Percentiles rank a stretch among this genome's conserved stretches.
These are phyloP conservation scores for Bryconaethiops microstoma DNA, from an alignment of 2,797 vertebrate species.

Conservation along the genomic window DNA sequence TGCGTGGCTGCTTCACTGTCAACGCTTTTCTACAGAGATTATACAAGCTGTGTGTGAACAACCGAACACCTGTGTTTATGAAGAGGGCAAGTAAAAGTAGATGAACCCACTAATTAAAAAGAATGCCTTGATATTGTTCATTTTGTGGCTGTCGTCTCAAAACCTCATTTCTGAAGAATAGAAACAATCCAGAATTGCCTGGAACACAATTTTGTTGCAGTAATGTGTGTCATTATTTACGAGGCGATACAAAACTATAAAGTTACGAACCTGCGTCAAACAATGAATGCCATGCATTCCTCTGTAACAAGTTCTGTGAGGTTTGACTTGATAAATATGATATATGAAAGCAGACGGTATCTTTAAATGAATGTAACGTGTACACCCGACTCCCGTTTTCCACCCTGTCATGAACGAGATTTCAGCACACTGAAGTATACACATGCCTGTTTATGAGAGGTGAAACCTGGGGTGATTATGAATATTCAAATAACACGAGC, in stretches of 20 bases:
- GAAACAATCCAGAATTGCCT: too few relatives aligned
- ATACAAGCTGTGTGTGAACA: too few relatives aligned
- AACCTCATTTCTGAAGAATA: too few relatives aligned
- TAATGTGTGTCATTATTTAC: background rate
- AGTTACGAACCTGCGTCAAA: background rate
- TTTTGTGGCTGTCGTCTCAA: too few relatives aligned
- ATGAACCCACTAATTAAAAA: too few relatives aligned
- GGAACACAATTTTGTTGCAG: background rate
- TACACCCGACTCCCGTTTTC: slow-evolving; percentile 4
- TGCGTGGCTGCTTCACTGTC: too few relatives aligned
- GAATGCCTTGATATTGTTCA: too few relatives aligned
- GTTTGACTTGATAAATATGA: slow-evolving; percentile 3
- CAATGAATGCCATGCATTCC: background rate
- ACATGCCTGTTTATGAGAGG: slow-evolving; percentile 53
- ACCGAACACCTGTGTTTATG: too few relatives aligned
- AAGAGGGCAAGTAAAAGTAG: too few relatives aligned
- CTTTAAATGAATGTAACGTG: background rate
- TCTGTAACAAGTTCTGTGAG: background rate
- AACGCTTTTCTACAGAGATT: too few relatives aligned
- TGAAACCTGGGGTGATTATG: slow-evolving; percentile 57
- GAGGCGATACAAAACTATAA: too few relatives aligned
- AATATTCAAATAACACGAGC: slow-evolving; percentile 60
- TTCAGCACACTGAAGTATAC: slow-evolving; percentile 42
- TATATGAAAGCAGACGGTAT: background rate
- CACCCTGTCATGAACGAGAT: slow-evolving; percentile 28